Evolutionary conservation across 92 coral and sea anemone species (phyloP), one percentile per base, ranked within the genome.

Genomic region (Zoanthus sociatus): DNA sequence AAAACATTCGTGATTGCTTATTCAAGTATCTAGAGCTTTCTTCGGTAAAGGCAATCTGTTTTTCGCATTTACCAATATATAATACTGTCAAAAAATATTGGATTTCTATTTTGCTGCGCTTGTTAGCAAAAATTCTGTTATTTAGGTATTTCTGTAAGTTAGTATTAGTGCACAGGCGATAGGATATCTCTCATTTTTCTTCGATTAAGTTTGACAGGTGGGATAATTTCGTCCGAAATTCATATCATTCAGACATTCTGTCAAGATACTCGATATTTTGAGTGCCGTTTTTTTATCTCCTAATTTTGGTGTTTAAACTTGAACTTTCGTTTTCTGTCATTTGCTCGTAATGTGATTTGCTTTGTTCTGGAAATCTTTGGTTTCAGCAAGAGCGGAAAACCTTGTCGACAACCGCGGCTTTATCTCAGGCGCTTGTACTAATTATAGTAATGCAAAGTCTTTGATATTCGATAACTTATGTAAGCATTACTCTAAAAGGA

Each of bases 11-110:
- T 44, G 85, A 5, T 66, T 81, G 85, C 66, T 81, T 81, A 73
- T 81, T 55, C 33, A 73, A 42, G 20, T 48, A 64, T 81, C 85
- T 81, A 81, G 85, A 81, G 12, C 53, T 81, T 81, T 81, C 85
- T 30, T 30, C 61, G 75, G 46, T 76, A 4, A 66, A 73, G 85
- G 75, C 74, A 46, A 73, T 14, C 85, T 81, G 85, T 21, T 66
- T 81, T 81, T 64, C 60, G 66, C 85, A 66, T 81, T 81, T 81
- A 55, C 75, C 47, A 37, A 48, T 79, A 71, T 79, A 58, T 14
- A 14, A 58, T 81, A 47, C 44, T 64, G 48, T n/a, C 53, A 64
- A 66, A 61, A 69, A 63, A 84, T 84, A 84, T 74, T 84, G 81
- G 68, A 71, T 84, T 84, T 84, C 88, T 31, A 44, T 71, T 20